Base-by-base conservation (phyloP, 37 sponge, comb jelly and placozoan species). In the Beroe forskalii region DNA sequence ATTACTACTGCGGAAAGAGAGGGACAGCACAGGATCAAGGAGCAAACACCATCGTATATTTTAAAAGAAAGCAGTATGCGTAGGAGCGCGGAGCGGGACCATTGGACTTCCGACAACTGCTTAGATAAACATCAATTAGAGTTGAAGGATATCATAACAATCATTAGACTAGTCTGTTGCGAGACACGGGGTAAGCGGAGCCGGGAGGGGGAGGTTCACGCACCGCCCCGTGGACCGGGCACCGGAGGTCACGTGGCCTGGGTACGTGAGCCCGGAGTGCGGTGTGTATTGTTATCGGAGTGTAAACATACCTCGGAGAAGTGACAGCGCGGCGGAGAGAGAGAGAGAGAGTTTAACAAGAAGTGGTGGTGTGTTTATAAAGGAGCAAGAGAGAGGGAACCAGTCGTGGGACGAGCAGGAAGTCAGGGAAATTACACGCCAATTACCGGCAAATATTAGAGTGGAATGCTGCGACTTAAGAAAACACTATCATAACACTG, bases 111-210 rank as follows among this genome's bases (percentile, higher is more conserved):
- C 66, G 66, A 63, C 25, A 63, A 19, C 20, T 4, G 20, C 28
- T 19, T 63, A 63, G 66, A 63, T 63, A 63, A 63, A 63, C 66
- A 63, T 20, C 66, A 20, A 63, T 63, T 63, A 63, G 28, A 24
- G 66, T 28, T 6, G 28, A 3, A 19, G 66, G 66, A 30, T 63
- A 63, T 63, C 66, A 63, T 63, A 63, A 63, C 66, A 63, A 63
- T 63, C 66, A 63, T 8, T 63, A 20, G 28, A 63, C 20, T 4
- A 28, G 14, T 20, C 66, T 63, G 2, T 63, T 30, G 6, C n/a
- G n/a, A n/a, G n/a, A n/a, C n/a, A n/a, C n/a, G n/a, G n/a, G n/a
- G n/a, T n/a, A n/a, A n/a, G n/a, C n/a, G n/a, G n/a, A n/a, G n/a
- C n/a, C n/a, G n/a, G n/a, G n/a, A n/a, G n/a, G 66, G 14, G 66